Conservation (phyloP, 2,113 vertebrate genomes). For the Pavo muticus region DNA sequence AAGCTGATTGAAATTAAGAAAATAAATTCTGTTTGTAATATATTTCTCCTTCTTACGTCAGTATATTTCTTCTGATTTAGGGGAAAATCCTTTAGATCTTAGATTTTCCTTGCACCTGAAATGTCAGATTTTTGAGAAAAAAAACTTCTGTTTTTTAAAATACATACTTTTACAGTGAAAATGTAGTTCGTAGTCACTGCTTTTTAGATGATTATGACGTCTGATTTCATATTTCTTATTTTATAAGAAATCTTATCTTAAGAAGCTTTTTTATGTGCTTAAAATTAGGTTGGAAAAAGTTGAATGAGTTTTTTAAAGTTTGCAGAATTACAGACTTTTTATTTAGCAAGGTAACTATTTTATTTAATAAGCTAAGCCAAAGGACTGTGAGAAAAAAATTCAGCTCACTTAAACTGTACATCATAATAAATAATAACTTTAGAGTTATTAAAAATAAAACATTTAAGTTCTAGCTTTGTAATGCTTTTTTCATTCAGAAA, state of each 20-base stretch:
- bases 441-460: neutral
- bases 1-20: neutral
- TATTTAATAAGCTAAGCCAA: neutral
- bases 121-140: neutral
- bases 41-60: neutral
- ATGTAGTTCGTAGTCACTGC: neutral
- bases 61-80: neutral
- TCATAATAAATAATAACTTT: neutral
- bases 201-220: neutral
- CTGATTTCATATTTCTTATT: neutral
- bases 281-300: neutral
- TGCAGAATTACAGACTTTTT: neutral
- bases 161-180: neutral
- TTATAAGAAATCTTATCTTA: neutral
- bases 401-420: neutral
- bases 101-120: neutral
- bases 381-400: neutral
- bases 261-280: neutral
- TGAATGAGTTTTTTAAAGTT: neutral
- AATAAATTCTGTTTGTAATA: neutral
- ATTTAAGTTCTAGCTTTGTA: neutral
- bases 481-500: neutral
- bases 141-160: neutral
- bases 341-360: neutral
- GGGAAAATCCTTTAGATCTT: neutral